Evolutionary conservation across 2,888 invertebrate species (phyloP).

Genomic region (Apamea epomidion): DNA sequence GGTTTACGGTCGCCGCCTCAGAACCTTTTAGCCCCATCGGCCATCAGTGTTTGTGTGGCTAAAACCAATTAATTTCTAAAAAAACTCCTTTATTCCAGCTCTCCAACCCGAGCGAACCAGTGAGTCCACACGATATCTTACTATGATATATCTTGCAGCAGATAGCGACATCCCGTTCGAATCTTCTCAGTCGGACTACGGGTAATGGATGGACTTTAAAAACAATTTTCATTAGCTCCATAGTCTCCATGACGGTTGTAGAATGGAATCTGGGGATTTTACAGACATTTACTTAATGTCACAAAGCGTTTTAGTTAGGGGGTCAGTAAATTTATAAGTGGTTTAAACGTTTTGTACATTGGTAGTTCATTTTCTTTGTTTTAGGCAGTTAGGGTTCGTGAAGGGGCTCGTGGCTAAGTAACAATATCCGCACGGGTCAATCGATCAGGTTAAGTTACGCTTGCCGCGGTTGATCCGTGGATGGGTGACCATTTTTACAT

Average conservation of each 20-base stretch:
- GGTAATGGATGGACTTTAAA: constrained; percentile 67
- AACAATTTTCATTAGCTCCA: constrained; percentile 69
- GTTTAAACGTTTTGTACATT: neutral
- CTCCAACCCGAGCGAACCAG: constrained; percentile 20
- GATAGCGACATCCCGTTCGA: constrained; percentile 27
- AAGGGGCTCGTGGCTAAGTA: neutral
- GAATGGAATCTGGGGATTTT: constrained; percentile 47
- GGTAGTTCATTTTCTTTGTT: neutral
- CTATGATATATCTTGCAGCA: constrained; percentile 27
- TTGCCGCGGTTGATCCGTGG: neutral
- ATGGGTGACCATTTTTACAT: neutral
- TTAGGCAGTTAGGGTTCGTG: neutral
- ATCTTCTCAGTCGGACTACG: constrained; percentile 53
- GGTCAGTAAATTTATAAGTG: neutral
- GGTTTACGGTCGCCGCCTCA: too few species aligned
- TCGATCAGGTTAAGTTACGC: neutral
- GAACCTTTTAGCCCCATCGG: too few species aligned
- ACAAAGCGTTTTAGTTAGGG: neutral
- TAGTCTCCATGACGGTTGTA: constrained; percentile 32
- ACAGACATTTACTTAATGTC: constrained; percentile 24
- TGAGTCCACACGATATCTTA: neutral
- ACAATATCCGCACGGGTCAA: neutral
- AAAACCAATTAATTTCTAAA: too few species aligned
- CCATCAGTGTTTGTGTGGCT: too few species aligned
- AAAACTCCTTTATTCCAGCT: neutral